Evolutionary conservation across 1,140 invertebrate species (phyloP).

Genomic region (Penaeus chinensis): DNA sequence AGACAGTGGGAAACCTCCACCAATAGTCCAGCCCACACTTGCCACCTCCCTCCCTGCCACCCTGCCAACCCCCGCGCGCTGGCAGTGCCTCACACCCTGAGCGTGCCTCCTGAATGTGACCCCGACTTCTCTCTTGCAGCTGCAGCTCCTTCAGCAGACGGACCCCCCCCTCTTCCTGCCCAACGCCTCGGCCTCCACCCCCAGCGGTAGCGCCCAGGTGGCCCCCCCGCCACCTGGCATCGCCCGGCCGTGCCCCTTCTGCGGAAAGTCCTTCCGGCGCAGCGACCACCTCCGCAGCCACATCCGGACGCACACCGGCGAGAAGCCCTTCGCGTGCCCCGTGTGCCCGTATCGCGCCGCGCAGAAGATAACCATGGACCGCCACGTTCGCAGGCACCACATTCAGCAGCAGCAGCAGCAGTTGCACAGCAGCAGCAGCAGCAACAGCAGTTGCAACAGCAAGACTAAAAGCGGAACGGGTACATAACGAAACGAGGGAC

Average conservation of each 20-base stretch:
- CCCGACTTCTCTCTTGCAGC: slow-evolving; percentile 50
- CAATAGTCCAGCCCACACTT: too few relatives aligned
- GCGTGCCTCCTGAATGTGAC: neutral
- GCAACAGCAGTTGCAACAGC: slow-evolving; percentile 25
- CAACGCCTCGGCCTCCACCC: too few relatives aligned
- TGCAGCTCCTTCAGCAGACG: slow-evolving; percentile 42
- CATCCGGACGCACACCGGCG: slow-evolving; percentile 54
- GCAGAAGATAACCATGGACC: slow-evolving; percentile 54
- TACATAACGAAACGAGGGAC: too few relatives aligned
- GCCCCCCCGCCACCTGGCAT: slow-evolving; percentile 11
- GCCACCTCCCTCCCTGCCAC: too few relatives aligned
- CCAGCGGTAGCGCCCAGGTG: slow-evolving; percentile 12
- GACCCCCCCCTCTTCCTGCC: neutral
- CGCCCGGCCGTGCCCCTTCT: slow-evolving; percentile 49
- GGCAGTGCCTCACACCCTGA: slow-evolving; percentile 27
- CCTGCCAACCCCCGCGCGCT: too few relatives aligned
- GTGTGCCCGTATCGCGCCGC: slow-evolving; percentile 52
- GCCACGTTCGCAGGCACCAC: slow-evolving; percentile 48
- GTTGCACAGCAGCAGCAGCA: slow-evolving; percentile 23
- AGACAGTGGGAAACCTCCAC: too few relatives aligned
- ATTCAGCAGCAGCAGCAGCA: slow-evolving; percentile 52
- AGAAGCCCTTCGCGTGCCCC: slow-evolving; percentile 53
- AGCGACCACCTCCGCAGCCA: slow-evolving; percentile 57
- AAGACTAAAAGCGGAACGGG: slow-evolving; percentile 12
- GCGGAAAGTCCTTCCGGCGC: slow-evolving; percentile 49